Conservation (phyloP, 2,797 vertebrate genomes). For the Poecile montanus region DNA sequence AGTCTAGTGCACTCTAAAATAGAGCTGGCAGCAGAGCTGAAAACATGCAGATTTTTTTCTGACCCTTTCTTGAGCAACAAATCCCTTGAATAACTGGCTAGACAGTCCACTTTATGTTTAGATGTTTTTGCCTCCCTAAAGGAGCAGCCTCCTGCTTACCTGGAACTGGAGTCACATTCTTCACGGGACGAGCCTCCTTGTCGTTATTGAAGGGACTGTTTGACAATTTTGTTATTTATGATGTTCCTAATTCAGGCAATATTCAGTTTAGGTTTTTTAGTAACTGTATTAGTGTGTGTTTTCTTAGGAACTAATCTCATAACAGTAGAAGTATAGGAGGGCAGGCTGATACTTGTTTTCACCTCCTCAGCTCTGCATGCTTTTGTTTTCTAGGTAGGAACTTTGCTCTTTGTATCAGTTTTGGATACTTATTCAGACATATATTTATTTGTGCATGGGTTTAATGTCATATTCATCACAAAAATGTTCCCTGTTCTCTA, state of each 20-base stretch:
- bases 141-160: neutral
- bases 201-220: neutral
- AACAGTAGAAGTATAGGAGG: neutral
- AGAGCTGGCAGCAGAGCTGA: neutral
- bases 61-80: neutral
- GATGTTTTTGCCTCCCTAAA: neutral
- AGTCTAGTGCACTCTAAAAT: fast-evolving
- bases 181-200: neutral
- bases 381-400: neutral
- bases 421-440: neutral
- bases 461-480: neutral
- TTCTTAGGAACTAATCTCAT: neutral
- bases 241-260: neutral
- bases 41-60: neutral
- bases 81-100: neutral
- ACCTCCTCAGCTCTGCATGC: neutral
- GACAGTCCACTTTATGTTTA: neutral
- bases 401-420: neutral
- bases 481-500: neutral
- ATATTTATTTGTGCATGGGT: neutral
- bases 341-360: neutral
- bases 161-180: neutral
- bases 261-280: neutral
- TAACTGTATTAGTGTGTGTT: neutral
- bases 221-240: neutral